phyloP scores from a whole-genome alignment of 2,113 vertebrate species.

The Bufo bufo region DNA sequence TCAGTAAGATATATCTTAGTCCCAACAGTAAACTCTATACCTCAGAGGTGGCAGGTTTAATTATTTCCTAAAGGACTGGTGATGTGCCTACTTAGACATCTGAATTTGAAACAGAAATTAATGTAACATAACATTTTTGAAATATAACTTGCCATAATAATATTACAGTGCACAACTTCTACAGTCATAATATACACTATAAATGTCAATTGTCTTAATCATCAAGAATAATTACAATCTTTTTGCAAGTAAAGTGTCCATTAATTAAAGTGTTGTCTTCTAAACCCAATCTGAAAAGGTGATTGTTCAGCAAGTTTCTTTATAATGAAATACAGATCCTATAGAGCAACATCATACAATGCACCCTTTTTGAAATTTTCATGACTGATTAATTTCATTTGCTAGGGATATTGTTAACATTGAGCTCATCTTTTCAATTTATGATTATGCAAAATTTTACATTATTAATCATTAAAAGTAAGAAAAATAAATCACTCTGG shows the following conservation, averaged over 20 bases:
- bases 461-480: neutral
- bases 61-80: conserved; percentile 16
- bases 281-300: neutral
- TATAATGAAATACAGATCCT: neutral
- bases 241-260: conserved; percentile 9
- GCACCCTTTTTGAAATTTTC: neutral
- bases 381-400: neutral
- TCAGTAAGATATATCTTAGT: neutral
- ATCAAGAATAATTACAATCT: neutral
- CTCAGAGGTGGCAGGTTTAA: conserved; percentile 24
- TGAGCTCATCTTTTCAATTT: neutral
- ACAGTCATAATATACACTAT: conserved; percentile 5
- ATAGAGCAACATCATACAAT: neutral
- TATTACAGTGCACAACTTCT: neutral
- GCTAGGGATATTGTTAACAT: neutral
- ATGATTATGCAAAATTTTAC: neutral
- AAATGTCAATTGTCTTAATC: conserved; percentile 1
- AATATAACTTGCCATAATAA: conserved; percentile 2
- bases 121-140: conserved; percentile 5
- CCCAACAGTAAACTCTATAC: conserved; percentile 13
- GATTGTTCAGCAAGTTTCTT: neutral
- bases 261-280: neutral
- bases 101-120: conserved; percentile 6
- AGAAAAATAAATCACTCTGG: neutral
- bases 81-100: conserved; percentile 3